Evolutionary conservation across 2,888 invertebrate species (phyloP).

Genomic region (Nephrotoma guestfalica): DNA sequence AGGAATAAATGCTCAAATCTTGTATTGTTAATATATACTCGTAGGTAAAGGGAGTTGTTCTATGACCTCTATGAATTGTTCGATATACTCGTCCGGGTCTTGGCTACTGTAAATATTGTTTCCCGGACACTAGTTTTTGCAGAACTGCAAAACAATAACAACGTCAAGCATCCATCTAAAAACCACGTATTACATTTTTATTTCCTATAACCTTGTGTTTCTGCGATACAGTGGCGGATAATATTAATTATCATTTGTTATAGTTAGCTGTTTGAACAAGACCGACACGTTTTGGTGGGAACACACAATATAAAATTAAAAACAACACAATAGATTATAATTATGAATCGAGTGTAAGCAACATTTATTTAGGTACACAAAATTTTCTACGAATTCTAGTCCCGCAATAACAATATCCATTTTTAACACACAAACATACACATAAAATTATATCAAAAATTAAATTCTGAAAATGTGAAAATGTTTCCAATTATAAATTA

Average conservation of each 20-base stretch:
- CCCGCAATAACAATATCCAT: not conserved
- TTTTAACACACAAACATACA: not conserved
- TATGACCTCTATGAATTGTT: no score
- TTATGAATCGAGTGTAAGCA: not conserved
- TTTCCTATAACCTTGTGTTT: not conserved
- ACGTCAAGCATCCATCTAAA: not conserved
- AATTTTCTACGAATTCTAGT: not conserved
- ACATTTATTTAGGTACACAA: not conserved
- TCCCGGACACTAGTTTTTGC: not conserved
- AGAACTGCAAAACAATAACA: not conserved
- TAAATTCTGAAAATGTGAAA: not conserved
- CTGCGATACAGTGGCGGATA: not conserved
- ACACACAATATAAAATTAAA: not conserved
- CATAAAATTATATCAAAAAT: not conserved
- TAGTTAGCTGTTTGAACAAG: not conserved
- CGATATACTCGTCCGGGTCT: no score
- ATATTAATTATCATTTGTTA: not conserved
- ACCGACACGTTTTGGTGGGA: not conserved
- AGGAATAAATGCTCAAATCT: no score
- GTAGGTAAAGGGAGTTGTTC: no score
- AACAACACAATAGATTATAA: not conserved
- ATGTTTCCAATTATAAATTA: not conserved
- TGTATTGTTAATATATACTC: no score
- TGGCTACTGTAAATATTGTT: no score
- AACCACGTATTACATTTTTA: not conserved